Base-by-base conservation (phyloP, 2,888 invertebrate genomes). In the Drosophila borborema region DNA sequence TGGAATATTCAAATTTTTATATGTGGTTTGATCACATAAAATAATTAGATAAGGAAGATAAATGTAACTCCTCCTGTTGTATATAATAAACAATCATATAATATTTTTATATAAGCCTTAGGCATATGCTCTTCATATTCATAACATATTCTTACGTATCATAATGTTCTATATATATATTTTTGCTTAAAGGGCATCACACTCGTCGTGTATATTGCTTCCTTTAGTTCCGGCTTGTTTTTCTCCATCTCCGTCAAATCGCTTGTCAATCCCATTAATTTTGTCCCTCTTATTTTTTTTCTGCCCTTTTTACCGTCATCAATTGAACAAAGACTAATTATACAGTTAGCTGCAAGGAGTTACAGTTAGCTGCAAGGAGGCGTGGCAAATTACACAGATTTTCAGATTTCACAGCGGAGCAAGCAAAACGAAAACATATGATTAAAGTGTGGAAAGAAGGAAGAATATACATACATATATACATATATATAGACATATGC, bases 301-400 rank as follows among this genome's bases (percentile, higher is more conserved):
- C 2, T 5, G 36, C 20, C 12, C 10, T 16, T 23, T 23, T 51
- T 46, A 6, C 48, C 43, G 55, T 72, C 87, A 73, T 84, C 80
- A 84, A 72, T 81, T 84, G 79, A 67, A 69, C 67, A 81, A 55
- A 53, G 67, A 76, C 82, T 81, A 82, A 82, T 85, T 82, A 85
- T 59, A 80, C 54, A 61, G 76, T 67, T 62, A 62, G 77, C 36
- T 53, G 48, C 9, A 20, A 41, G 23, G 23, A 23, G 41, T n/a
- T 48, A 43, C 31, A 12, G 20, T 23, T 28, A 28, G 28, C 28
- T 28, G 12, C 48, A 18, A 38, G 49, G 43, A 12, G 58, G 46
- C 36, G 41, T 40, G 31, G 16, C 59, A 40, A 23, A 62, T 56
- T 38, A 23, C 49, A 53, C 48, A 41, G 51, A 51, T 51, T 51